Evolutionary conservation across 1,140 invertebrate species (phyloP), one percentile per base, ranked within the genome.

Genomic region (Halyomorpha halys): DNA sequence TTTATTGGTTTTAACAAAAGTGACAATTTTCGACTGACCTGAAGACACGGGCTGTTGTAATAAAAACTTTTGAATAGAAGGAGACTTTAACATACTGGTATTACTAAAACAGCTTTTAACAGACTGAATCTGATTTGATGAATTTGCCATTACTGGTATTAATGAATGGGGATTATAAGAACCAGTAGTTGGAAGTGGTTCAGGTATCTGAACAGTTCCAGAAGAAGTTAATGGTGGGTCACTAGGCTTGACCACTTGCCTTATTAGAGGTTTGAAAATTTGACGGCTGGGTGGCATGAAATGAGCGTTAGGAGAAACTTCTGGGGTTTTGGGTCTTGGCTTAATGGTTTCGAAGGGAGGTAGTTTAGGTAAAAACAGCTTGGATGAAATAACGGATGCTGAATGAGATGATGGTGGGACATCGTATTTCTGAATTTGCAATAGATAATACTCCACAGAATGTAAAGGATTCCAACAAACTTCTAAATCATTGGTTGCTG

Each of bases 381-480:
- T 62, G 15, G 74, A 62, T 65, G 59, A 56, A 27, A 67, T 21
- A 23, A 64, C 61, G 8, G 66, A 45, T 56, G 68, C 34, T 21
- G 78, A 74, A 64, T 78, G 75, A n/a, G 87, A 81, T n/a, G 87
- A 84, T 45, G 59, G 54, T 15, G 65, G 65, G 11, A 66, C 61
- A 19, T 62, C 44, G 44, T 96, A 95, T 71, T 95, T 96, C 75
- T 97, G 93, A 69, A 90, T 84, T 77, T 93, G 89, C 8, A 99
- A 77, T 15, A 98, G 77, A 74, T 98, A 99, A 4, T 86, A 86
- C 61, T 95, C 91, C 0, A 94, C 90, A 45, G 90, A 94, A 3
- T 92, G 88, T n/a, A 94, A 86, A 8, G 86, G 79, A 3, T 85
- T 84, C 97, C 97, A 99, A 72, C 89, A 90, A 0, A 99, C 84